phyloP scores from a whole-genome alignment of 2,888 invertebrate species.

The Drosophila leonis region DNA sequence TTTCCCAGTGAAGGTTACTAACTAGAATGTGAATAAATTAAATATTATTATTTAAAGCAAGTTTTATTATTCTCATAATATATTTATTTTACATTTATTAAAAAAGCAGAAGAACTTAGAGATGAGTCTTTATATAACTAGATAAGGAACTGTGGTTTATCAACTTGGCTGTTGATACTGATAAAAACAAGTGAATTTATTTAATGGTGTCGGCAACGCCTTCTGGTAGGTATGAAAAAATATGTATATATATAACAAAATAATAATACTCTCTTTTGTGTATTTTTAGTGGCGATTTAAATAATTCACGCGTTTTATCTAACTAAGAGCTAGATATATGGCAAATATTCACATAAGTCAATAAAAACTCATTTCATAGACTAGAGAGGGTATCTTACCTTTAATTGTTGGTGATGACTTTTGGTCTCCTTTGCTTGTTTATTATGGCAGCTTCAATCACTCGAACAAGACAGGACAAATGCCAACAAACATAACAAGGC shows the following conservation, averaged over 20 bases:
- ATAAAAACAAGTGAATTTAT: background rate
- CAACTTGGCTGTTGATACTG: background rate
- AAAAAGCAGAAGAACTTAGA: background rate
- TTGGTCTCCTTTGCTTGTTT: slow-evolving; percentile 31
- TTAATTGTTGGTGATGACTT: slow-evolving; percentile 5
- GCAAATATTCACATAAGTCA: background rate
- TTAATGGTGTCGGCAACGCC: background rate
- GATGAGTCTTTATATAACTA: background rate
- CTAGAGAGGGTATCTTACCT: slow-evolving; percentile 2
- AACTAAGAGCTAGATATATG: background rate
- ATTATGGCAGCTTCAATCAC: slow-evolving; percentile 66
- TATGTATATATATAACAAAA: background rate
- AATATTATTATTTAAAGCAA: no score
- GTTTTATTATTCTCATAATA: background rate
- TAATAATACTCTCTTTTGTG: no score
- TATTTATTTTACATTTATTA: background rate
- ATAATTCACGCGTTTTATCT: no score
- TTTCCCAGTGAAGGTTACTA: no score
- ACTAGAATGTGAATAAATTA: no score
- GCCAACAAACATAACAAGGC: slow-evolving; percentile 43
- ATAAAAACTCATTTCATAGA: slow-evolving; percentile 33
- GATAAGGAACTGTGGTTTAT: background rate
- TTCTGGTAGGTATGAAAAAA: background rate
- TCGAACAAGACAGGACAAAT: slow-evolving; percentile 54
- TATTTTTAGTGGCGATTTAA: background rate